Evolutionary conservation across 2,113 vertebrate genomes (phyloP).

Genomic region (Ploceus nigricollis): DNA sequence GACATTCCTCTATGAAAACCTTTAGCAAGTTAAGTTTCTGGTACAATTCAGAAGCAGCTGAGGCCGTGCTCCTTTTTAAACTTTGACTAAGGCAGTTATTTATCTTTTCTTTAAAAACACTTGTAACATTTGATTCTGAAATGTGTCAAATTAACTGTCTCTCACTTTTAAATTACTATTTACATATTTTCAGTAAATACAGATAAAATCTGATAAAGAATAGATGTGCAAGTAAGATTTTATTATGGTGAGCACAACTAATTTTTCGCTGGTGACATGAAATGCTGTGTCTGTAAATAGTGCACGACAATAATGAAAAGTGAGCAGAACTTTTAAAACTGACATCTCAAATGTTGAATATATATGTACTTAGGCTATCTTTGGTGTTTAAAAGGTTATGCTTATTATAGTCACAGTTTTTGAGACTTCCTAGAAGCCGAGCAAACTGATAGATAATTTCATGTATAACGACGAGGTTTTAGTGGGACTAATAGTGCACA

Average conservation of each 20-base stretch:
- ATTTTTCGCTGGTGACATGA: neutral
- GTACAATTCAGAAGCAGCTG: neutral
- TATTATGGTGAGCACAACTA: neutral
- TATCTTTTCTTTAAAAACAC: neutral
- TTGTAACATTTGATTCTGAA: neutral
- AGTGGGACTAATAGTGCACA: neutral
- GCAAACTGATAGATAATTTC: neutral
- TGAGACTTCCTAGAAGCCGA: neutral
- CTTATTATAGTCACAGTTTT: neutral
- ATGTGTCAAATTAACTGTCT: neutral
- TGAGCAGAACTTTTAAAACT: neutral
- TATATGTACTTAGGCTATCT: neutral
- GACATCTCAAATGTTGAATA: neutral
- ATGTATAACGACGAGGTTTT: fast-evolving
- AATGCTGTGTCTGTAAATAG: neutral
- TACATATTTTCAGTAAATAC: neutral
- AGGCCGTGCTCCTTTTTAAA: neutral
- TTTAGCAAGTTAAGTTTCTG: neutral
- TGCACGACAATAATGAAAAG: neutral
- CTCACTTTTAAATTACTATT: neutral
- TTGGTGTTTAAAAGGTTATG: neutral
- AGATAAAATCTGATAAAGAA: neutral
- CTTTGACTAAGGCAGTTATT: neutral
- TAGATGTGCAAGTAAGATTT: neutral
- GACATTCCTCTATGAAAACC: neutral